Base-by-base conservation (phyloP, 2,888 invertebrate genomes). In the Erebia aethiops region DNA sequence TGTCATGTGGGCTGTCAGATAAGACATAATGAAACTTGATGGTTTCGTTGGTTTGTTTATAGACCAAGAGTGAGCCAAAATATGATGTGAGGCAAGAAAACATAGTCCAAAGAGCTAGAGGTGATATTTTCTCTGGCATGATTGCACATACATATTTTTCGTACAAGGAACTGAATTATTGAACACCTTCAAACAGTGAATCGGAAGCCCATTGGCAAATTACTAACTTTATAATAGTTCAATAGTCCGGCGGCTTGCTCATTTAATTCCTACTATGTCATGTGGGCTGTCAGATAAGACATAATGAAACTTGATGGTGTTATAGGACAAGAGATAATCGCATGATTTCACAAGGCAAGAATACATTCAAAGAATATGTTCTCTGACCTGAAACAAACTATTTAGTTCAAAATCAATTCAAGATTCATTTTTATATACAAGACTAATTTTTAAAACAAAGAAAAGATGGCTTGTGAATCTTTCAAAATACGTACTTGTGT, bases 201-300 rank as follows among this genome's bases (percentile, higher is more conserved):
- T 90, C 88, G 82, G 85, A 88, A 35, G 90, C 92, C 88, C 91
- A 93, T 92, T 92, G 92, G 91, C 90, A 89, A 92, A 26, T 92
- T 92, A 90, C 92, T 91, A 92, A 91, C 88, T 90, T 92, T 87
- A 88, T 88, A 88, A 88, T 92, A 91, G 91, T 90, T 89, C 91
- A 87, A 89, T 89, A 86, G 87, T 82, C 35, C 5, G 79, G 79
- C 82, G 81, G 84, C 83, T 80, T 82, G 82, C 87, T 89, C 91
- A 92, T 92, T 92, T 92, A 91, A 87, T 88, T 89, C 89, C 7
- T 5, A 35, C 7, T 84, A 83, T 89, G 88, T 89, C 90, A 90
- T 90, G 90, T 88, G 89, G 90, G 90, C 82, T 87, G 90, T 86
- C 89, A 86, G 91, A 90, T 89, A 89, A 88, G 83, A 88, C 86